Base-by-base conservation (phyloP, 2,797 vertebrate species). In the Columba guinea region DNA sequence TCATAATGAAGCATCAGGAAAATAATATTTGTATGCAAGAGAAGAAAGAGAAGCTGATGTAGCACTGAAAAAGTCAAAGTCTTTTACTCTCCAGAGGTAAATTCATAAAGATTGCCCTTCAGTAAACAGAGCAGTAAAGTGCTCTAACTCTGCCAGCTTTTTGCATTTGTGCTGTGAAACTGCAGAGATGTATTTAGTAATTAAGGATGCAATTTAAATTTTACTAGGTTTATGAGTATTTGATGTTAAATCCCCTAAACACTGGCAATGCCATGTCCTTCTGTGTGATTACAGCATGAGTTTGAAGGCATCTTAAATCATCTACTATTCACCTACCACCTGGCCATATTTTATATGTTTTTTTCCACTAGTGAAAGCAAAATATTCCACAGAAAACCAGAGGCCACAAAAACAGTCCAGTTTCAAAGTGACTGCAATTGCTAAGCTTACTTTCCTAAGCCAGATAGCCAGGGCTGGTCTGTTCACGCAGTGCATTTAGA, bases 1-100 rank as follows among this genome's bases (percentile, higher is more conserved):
- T 89, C 37, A 62, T 71, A 78, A 94, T 19, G 71, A 85, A 93
- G 60, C 49, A 53, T 67, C 52, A 74, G 58, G 60, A 84, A 83
- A 78, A 82, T 46, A 46, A 48, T 55, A 77, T 96, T 88, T 88
- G 84, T 35, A 93, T 93, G 87, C 79, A 92, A 53, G 15, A 67
- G 69, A 70, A 71, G 53, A 58, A 10, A 78, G 84, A 46, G 56
- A 79, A 88, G 37, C 37, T 91, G 90, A 75, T 62, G 62, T 55
- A 90, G 56, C 49, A 34, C 41, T 39, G 73, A 73, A 73, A 73
- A 84, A 93, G 53, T 70, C 82, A 84, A 77, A 94, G n/a, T 77
- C 59, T 89, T 89, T 71, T 86, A 82, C 32, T 71, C 70, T 93
- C 70, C 55, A 82, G 69, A 87, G 89, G 65, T 94, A 95, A 90